Base-by-base conservation (phyloP, 1,140 invertebrate species). In the Steinernema feltiae region DNA sequence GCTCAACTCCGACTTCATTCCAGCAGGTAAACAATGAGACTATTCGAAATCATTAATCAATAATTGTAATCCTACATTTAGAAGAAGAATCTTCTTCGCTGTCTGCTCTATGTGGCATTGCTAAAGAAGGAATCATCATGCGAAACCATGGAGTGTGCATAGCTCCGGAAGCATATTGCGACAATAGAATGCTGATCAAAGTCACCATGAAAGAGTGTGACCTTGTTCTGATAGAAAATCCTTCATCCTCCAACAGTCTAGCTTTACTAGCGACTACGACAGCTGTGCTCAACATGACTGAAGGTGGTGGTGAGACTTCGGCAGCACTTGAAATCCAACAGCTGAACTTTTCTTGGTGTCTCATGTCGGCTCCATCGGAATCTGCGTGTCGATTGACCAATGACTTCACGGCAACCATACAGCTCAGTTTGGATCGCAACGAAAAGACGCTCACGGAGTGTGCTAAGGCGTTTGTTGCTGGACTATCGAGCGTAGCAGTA, bases 121-220 rank as follows among this genome's bases (percentile, higher is more conserved):
- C 78, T 27, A 79, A 79, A 32, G 71, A 80, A 69, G 88, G 88
- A 21, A 87, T 89, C 46, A 81, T 88, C 46, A 88, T 88, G 0
- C 88, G 87, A 78, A 82, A 88, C 53, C 41, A 46, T n/a, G 41
- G 53, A 15, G 85, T 87, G 46, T 87, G 88, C 1, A 79, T 88
- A 21, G 78, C 87, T 21, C 87, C 88, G 76, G 79, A 83, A 81
- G 84, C 86, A 35, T 71, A 73, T 35, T 46, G 32, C 79, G 63
- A 74, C 70, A 75, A 91, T 41, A 81, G 71, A 2, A 91, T 93
- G 84, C 93, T 96, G 87, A 87, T 97, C 21, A 94, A 95, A 87
- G 88, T 98, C 1, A 98, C 97, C 88, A 91, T 98, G 1, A 94
- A 93, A 0, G 93, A 98, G 86, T 97, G 94, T 0, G 94, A 98